Conservation (phyloP, 2,888 invertebrate species). For the Caenorhabditis afra region DNA sequence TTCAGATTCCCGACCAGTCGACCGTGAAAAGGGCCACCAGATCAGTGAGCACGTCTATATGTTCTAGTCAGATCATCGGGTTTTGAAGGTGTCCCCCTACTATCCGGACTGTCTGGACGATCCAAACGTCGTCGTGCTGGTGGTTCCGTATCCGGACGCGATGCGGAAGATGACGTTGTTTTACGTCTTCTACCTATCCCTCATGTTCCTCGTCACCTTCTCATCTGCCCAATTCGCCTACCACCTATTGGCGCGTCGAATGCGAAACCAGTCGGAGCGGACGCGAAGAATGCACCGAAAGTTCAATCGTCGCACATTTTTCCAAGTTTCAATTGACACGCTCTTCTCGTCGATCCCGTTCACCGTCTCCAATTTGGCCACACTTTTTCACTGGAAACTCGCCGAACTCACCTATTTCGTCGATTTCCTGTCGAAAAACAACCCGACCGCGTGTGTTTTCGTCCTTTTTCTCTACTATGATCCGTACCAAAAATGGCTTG, state of each 20-base stretch:
- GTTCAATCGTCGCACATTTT: conserved; percentile 17
- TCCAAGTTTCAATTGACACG: conserved; percentile 14
- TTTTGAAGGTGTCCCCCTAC: conserved; percentile 18
- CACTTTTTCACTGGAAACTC: conserved; percentile 5
- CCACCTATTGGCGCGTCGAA: conserved; percentile 3
- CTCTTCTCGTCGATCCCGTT: conserved; percentile 14
- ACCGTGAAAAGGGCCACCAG: conserved; percentile 10
- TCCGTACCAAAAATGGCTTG: conserved; percentile 29
- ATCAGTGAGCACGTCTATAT: conserved; percentile 9
- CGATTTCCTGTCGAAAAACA: conserved; percentile 18
- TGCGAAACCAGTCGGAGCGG: conserved; percentile 17
- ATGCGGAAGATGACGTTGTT: conserved; percentile 5
- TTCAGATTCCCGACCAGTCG: conserved; percentile 19
- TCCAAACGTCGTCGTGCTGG: conserved; percentile 10
- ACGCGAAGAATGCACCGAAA: conserved; percentile 20
- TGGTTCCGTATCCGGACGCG: conserved; percentile 10
- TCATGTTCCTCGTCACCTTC: neutral
- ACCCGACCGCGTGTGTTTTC: conserved; percentile 18
- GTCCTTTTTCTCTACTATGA: conserved; percentile 24
- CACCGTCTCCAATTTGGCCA: conserved; percentile 6
- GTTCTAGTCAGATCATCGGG: no score
- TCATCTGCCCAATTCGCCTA: conserved; percentile 18
- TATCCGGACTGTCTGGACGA: conserved; percentile 29
- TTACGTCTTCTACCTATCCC: conserved; percentile 3
- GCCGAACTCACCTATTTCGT: conserved; percentile 26